phyloP scores from a whole-genome alignment of 2,113 vertebrate species.

The Elanus axillaris region DNA sequence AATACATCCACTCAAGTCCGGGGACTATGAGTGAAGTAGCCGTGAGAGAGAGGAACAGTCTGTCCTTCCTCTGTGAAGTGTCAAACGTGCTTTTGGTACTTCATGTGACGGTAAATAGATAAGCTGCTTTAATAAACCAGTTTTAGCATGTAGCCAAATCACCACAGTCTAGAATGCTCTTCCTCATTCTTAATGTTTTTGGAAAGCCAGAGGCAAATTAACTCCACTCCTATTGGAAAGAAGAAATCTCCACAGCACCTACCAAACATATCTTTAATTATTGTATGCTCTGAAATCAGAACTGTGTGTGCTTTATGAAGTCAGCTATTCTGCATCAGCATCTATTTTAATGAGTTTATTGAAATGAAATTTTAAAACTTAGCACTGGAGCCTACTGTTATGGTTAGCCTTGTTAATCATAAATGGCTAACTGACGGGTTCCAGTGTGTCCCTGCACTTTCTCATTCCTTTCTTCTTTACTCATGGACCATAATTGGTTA shows the following conservation, averaged over 20 bases:
- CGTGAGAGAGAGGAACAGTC: neutral
- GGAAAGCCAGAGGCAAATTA: neutral
- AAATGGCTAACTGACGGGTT: neutral
- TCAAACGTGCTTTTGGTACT: neutral
- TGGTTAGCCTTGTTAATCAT: neutral
- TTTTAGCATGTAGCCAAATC: neutral
- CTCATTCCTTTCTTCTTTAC: neutral
- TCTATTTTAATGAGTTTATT: constrained; percentile 6
- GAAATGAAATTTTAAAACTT: constrained; percentile 5
- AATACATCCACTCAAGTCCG: neutral
- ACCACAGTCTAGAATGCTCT: neutral
- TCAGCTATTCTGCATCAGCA: neutral
- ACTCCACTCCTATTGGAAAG: neutral
- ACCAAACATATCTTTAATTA: neutral
- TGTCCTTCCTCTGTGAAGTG: neutral
- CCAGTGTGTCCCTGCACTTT: neutral
- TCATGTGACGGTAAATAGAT: neutral
- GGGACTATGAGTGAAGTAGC: neutral
- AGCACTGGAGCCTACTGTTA: neutral
- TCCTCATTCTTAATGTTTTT: neutral
- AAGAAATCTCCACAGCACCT: neutral
- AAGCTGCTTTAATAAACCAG: neutral
- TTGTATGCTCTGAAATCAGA: neutral
- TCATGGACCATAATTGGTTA: neutral
- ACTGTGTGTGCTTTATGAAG: neutral